Conservation (phyloP, 2,888 invertebrate genomes). For the Alentia gelatinosa region DNA sequence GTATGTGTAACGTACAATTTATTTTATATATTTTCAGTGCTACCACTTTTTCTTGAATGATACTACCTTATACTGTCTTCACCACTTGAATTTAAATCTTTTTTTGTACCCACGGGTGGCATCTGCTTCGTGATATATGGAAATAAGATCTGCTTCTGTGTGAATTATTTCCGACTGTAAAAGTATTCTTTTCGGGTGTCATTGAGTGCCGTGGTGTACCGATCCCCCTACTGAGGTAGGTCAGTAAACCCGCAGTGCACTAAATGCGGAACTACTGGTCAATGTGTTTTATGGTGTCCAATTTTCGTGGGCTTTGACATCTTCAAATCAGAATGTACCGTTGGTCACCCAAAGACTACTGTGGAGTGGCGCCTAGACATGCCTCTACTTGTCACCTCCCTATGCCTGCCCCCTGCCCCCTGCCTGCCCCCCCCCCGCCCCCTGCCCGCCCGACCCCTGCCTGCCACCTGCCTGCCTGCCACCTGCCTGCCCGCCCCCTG, state of each 20-base stretch:
- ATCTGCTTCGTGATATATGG: not conserved
- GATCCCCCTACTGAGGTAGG: not conserved
- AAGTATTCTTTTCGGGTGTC: too few species aligned
- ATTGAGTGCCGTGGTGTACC: too few species aligned
- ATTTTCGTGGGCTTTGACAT: not conserved
- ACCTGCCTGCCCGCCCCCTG: too few species aligned
- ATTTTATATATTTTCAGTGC: not conserved
- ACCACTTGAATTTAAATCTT: not conserved
- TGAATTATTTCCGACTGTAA: constrained; percentile 1
- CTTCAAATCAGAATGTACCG: constrained; percentile 6
- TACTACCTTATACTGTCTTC: not conserved
- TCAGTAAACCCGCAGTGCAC: not conserved
- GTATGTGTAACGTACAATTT: not conserved
- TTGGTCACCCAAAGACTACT: not conserved
- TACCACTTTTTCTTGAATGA: too few species aligned
- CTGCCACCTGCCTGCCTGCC: too few species aligned
- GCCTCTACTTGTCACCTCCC: not conserved
- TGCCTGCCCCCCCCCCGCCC: not conserved
- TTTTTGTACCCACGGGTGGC: not conserved
- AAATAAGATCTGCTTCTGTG: not conserved
- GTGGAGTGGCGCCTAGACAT: not conserved
- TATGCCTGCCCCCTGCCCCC: not conserved
- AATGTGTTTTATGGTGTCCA: constrained; percentile 2
- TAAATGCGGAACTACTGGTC: not conserved
- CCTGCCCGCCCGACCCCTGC: too few species aligned